Evolutionary conservation across 2,888 invertebrate genomes (phyloP), one percentile per base, ranked within the genome.

Genomic region (Eumacrocentrus americanus): DNA sequence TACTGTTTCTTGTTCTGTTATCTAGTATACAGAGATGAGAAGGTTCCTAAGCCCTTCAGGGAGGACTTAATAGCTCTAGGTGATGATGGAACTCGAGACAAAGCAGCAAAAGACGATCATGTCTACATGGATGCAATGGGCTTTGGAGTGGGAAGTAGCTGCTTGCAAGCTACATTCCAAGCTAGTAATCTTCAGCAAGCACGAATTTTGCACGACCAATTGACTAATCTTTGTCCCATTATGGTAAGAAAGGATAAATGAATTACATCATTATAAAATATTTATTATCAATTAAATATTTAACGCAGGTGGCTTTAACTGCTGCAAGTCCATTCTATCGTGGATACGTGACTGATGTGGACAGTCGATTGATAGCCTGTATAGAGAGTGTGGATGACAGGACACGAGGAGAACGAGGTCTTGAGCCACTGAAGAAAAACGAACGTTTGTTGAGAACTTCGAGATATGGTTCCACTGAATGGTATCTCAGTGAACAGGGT

Each of bases 111-210:
- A 72, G 92, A 92, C 0, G 92, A 98, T 82, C 94, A 95, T 75
- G 92, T 99, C 63, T 95, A 98, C 75, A 90, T 98, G 90, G 99
- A 99, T 81, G 94, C 95, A 1, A 98, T 98, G 98, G 98, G 97
- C 25, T 98, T 99, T 81, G 98, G 97, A 56, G 98, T 99, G 98
- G 98, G 98, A 23, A 96, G 96, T 81, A 95, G 94, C 75, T 98
- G 98, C 78, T 85, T 98, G 38, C 98, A 98, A 81, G 86, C 95
- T 57, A 96, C 95, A 50, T 98, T 99, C 84, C 92, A 95, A 82
- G 98, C 98, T 1, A 95, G 95, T 81, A 96, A 97, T 80, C 95
- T 99, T 66, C 87, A 87, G 44, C 99, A 99, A 83, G 98, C 98
- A 2, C 86, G 96, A 67, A 92, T 91, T 38, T 85, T 99, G 0